phyloP scores from a whole-genome alignment of 2,797 vertebrate species.

The Gadopsis marmoratus region DNA sequence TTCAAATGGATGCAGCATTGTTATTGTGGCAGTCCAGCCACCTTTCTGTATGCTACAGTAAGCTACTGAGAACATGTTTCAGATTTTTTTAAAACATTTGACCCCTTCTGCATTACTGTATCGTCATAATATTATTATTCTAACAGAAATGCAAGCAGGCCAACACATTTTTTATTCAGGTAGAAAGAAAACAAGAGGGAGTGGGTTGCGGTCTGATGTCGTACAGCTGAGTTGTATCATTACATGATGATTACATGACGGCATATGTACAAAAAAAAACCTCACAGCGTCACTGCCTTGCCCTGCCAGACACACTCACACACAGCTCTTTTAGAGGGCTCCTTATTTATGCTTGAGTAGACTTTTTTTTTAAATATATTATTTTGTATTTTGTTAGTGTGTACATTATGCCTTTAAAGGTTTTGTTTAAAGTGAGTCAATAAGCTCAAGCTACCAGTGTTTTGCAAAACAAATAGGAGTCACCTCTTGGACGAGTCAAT shows the following conservation, averaged over 20 bases:
- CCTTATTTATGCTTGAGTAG: conserved; percentile 69
- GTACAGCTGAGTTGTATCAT: conserved; percentile 25
- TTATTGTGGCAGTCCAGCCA: conserved; percentile 23
- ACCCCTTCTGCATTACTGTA: conserved; percentile 18
- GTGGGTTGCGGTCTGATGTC: conserved; percentile 3
- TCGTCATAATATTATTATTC: conserved; percentile 11
- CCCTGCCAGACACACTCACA: conserved; percentile 56
- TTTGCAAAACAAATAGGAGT: conserved; percentile 30
- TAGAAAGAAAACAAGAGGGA: conserved; percentile 13
- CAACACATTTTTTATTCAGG: conserved; percentile 31
- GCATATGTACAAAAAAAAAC: conserved; percentile 4
- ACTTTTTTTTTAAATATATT: conserved; percentile 21
- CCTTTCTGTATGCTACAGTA: conserved; percentile 39
- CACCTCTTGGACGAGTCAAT: conserved; percentile 20
- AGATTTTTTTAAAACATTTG: not conserved
- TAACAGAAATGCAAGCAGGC: conserved; percentile 17
- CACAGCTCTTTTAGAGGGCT: conserved; percentile 48
- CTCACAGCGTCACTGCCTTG: conserved; percentile 25
- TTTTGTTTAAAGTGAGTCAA: conserved; percentile 43
- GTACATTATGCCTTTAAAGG: conserved; percentile 54
- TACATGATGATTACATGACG: conserved; percentile 19
- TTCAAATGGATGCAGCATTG: conserved; percentile 34
- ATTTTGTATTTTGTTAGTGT: conserved; percentile 60
- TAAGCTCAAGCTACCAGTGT: conserved; percentile 45
- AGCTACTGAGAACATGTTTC: conserved; percentile 56